phyloP scores from a whole-genome alignment of 2,888 invertebrate species.

The Operophtera brumata region DNA sequence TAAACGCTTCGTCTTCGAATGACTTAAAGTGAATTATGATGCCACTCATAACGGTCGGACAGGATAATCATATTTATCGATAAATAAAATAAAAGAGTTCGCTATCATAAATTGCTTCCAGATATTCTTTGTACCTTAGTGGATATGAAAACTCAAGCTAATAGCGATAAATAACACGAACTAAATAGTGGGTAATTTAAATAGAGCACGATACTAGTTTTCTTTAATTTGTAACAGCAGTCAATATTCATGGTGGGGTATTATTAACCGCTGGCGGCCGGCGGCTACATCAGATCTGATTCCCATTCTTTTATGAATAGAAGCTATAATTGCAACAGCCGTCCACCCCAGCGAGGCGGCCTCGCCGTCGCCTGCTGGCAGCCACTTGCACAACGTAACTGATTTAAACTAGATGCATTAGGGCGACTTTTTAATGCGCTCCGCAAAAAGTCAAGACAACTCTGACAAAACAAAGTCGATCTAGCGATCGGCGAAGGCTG shows the following conservation, averaged over 20 bases:
- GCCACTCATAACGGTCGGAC: constrained; percentile 44
- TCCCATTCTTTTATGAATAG: constrained; percentile 74
- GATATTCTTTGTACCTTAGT: constrained; percentile 2
- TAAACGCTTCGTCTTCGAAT: constrained; percentile 42
- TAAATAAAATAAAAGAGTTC: constrained; percentile 34
- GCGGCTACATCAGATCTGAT: constrained; percentile 68
- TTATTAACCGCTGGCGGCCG: constrained; percentile 69
- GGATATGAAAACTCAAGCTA: constrained; percentile 25
- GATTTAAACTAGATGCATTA: constrained; percentile 64
- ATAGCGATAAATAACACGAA: constrained; percentile 50
- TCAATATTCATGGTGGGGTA: constrained; percentile 68
- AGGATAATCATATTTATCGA: constrained; percentile 33
- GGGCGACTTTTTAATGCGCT: constrained; percentile 34
- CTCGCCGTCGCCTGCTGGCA: constrained; percentile 34
- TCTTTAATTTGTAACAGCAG: constrained; percentile 72
- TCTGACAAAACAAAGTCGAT: constrained; percentile 1
- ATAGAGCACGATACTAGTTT: constrained; percentile 64
- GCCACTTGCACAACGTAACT: constrained; percentile 59
- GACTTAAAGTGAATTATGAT: constrained; percentile 54
- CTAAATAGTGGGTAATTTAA: constrained; percentile 60
- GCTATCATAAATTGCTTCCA: constrained; percentile 35
- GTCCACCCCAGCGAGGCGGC: constrained; percentile 41
- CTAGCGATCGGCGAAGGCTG: constrained; percentile 49
- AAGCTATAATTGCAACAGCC: constrained; percentile 66
- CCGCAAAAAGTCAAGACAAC: constrained; percentile 3